Evolutionary conservation across 2,113 vertebrate species (phyloP).

Genomic region (Leucoraja erinaceus): DNA sequence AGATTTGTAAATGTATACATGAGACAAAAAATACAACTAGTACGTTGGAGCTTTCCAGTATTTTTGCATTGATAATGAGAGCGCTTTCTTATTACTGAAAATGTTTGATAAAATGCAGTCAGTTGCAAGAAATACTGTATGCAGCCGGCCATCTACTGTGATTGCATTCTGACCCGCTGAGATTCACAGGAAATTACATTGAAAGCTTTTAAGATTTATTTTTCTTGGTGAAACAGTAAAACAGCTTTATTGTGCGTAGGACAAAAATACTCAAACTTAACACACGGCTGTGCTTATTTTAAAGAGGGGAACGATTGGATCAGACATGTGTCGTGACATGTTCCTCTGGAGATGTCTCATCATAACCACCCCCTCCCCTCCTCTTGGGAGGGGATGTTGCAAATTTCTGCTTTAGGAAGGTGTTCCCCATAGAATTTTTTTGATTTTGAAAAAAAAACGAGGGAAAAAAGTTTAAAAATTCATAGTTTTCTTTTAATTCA

Average conservation of each 20-base stretch:
- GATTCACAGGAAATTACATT: slow-evolving; percentile 46
- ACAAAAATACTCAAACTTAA: slow-evolving; percentile 14
- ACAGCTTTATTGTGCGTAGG: slow-evolving; percentile 33
- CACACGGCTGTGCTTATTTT: not conserved
- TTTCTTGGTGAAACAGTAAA: slow-evolving; percentile 6
- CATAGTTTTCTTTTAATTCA: slow-evolving; percentile 11
- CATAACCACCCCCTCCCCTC: not conserved
- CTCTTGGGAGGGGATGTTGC: not conserved
- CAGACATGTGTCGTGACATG: not conserved
- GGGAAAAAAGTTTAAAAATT: not conserved
- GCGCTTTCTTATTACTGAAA: slow-evolving; percentile 72
- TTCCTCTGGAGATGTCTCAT: not conserved
- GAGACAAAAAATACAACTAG: slow-evolving; percentile 54
- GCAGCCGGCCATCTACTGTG: slow-evolving; percentile 79
- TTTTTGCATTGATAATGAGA: slow-evolving; percentile 74
- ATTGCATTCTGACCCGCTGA: slow-evolving; percentile 70
- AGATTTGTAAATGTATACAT: slow-evolving; percentile 59
- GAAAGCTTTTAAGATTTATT: slow-evolving; percentile 22
- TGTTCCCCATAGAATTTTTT: slow-evolving; percentile 46
- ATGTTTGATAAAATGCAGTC: slow-evolving; percentile 70
- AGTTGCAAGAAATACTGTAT: slow-evolving; percentile 59
- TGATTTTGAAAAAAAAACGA: not conserved
- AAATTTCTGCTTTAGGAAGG: not conserved
- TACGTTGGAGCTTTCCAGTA: slow-evolving; percentile 71
- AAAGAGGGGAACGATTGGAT: not conserved